These are phyloP conservation scores for Craniophora ligustri DNA, from an alignment of 2,888 invertebrate genomes.

Conservation along the genomic window DNA sequence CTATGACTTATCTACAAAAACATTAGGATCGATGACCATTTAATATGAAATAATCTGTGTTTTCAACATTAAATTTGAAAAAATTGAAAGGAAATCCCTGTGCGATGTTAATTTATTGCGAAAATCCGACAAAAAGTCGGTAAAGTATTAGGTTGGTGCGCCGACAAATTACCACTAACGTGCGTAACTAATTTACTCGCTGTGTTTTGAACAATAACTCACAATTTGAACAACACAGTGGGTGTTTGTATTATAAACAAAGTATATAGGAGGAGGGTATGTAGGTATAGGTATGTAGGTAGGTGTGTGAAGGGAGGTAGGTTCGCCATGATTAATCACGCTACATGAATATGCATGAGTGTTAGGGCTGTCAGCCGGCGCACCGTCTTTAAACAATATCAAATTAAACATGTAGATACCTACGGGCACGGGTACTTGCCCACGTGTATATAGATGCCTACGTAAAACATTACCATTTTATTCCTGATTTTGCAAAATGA, in stretches of 20 bases:
- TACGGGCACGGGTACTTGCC: slow-evolving; percentile 51
- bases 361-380: slow-evolving; percentile 77
- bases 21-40: slow-evolving; percentile 26
- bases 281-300: slow-evolving; percentile 53
- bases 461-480: slow-evolving; percentile 46
- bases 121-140: slow-evolving; percentile 35
- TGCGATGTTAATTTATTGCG: slow-evolving; percentile 32
- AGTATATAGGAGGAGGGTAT: slow-evolving; percentile 49
- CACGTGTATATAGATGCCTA: slow-evolving; percentile 54
- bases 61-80: slow-evolving; percentile 33
- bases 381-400: slow-evolving; percentile 83
- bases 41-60: slow-evolving; percentile 26
- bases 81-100: slow-evolving; percentile 33
- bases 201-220: slow-evolving; percentile 65
- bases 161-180: slow-evolving; percentile 67
- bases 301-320: slow-evolving; percentile 63
- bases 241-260: slow-evolving; percentile 65
- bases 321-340: slow-evolving; percentile 82
- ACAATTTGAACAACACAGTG: slow-evolving; percentile 64
- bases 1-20: slow-evolving; percentile 2
- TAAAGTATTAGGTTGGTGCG: slow-evolving; percentile 45
- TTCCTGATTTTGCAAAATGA: slow-evolving; percentile 44
- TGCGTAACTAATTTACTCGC: slow-evolving; percentile 67
- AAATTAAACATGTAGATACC: slow-evolving; percentile 84
- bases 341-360: slow-evolving; percentile 86